Evolutionary conservation across 2,888 invertebrate genomes (phyloP).

Genomic region (Catocala fraxini): DNA sequence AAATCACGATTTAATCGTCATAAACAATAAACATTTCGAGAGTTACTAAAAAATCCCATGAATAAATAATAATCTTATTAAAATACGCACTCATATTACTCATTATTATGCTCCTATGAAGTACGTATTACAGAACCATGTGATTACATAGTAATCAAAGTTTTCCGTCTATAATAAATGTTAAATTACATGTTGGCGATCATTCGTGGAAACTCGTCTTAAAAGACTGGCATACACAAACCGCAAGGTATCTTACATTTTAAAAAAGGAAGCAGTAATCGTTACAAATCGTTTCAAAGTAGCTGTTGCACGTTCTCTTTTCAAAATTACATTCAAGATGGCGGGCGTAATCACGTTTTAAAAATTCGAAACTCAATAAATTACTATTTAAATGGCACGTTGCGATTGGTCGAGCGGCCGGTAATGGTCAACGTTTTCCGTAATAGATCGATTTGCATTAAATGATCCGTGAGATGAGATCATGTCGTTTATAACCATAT

Average conservation of each 20-base stretch:
- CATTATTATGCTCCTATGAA: constrained; percentile 55
- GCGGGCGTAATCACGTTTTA: constrained; percentile 73
- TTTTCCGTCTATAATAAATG: constrained; percentile 67
- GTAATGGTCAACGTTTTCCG: constrained; percentile 74
- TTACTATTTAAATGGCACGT: constrained; percentile 74
- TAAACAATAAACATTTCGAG: constrained; percentile 52
- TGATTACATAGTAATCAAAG: constrained; percentile 64
- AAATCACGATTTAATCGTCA: constrained; percentile 75
- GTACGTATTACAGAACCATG: constrained; percentile 51
- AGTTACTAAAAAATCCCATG: constrained; percentile 67
- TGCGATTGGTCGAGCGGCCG: constrained; percentile 69
- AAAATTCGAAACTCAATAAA: constrained; percentile 82
- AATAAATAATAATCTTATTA: constrained; percentile 80
- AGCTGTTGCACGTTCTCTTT: constrained; percentile 73
- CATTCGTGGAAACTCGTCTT: constrained; percentile 55
- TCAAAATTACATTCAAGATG: constrained; percentile 79
- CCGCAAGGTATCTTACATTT: constrained; percentile 54
- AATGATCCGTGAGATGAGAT: constrained; percentile 83
- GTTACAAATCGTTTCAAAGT: constrained; percentile 62
- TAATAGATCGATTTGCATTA: constrained; percentile 85
- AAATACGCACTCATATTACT: constrained; percentile 47
- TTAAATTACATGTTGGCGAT: constrained; percentile 64
- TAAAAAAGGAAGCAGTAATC: constrained; percentile 68
- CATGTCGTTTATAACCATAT: constrained; percentile 72
- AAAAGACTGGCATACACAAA: constrained; percentile 57